Evolutionary conservation across 2,888 invertebrate species (phyloP), one percentile per base, ranked within the genome.

Genomic region (Leptothorax acervorum): DNA sequence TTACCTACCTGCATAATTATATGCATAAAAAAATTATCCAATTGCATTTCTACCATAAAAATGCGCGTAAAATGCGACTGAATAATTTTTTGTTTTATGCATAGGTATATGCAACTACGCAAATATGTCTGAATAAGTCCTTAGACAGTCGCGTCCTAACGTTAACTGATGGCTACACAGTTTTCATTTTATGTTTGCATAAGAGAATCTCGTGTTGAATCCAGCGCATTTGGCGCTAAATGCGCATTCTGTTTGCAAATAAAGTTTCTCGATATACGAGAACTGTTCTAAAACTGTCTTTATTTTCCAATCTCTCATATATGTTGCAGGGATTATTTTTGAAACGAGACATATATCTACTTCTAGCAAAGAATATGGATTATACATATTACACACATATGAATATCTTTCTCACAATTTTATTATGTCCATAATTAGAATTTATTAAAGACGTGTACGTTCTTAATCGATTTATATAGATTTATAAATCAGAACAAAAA

Each of bases 251-350:
- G 18, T 68, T 31, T 45, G 55, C 45, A 45, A 78, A 57, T 68
- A 48, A 68, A 66, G 15, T 78, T 42, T 66, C 66, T 78, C 78
- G 55, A 42, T 66, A 57, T 11, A 28, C n/a, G 55, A 66, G 42
- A 78, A 55, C 57, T 45, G 42, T 65, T 12, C n/a, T 45, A 60
- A 81, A 60, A 48, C 48, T 48, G 60, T 23, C 18, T 79, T 57
- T 60, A n/a, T 81, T 60, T 48, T 28, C 45, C 60, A 39, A 48
- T 51, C 39, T 81, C 18, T 45, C 31, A 2, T 15, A 2, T 15
- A 48, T 23, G 23, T 48, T 60, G 48, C 39, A 71, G 71, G 28
- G 60, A 12, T 62, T 60, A 81, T 62, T 71, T 79, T 48, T n/a
- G 57, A 70, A 70, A 79, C 11, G 9, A 79, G 70, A 60, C 60